phyloP scores from a whole-genome alignment of 2,797 vertebrate species.

The Heteromormyrus szaboi region DNA sequence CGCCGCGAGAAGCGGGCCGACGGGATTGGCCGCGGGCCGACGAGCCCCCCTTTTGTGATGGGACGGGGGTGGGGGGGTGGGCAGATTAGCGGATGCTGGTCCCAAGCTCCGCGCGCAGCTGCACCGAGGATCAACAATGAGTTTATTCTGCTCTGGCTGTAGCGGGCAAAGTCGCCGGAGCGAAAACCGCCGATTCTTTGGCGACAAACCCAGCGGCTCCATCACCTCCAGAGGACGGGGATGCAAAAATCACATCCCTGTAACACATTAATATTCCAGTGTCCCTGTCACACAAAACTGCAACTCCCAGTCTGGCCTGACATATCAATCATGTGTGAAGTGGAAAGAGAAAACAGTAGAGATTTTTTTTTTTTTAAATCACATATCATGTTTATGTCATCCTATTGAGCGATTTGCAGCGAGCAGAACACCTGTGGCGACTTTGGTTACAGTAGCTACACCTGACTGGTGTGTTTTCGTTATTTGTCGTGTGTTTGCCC shows the following conservation, averaged over 20 bases:
- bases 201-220: neutral
- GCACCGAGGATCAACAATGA: neutral
- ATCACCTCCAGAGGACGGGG: neutral
- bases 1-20: neutral
- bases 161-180: neutral
- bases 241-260: neutral
- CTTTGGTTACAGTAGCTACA: neutral
- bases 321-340: neutral
- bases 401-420: neutral
- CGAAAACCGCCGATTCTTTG: neutral
- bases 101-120: neutral
- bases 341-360: neutral
- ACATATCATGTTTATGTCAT: neutral
- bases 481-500: neutral
- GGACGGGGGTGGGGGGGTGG: neutral
- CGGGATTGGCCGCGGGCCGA: neutral
- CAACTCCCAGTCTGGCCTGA: neutral
- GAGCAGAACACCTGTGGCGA: neutral
- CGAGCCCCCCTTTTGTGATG: neutral
- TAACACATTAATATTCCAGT: neutral
- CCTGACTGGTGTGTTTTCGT: neutral
- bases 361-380: neutral
- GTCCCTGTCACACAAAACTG: neutral
- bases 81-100: neutral
- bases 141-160: neutral